Evolutionary conservation across 2,888 invertebrate genomes (phyloP).

Genomic region (Calliopum simillimum): DNA sequence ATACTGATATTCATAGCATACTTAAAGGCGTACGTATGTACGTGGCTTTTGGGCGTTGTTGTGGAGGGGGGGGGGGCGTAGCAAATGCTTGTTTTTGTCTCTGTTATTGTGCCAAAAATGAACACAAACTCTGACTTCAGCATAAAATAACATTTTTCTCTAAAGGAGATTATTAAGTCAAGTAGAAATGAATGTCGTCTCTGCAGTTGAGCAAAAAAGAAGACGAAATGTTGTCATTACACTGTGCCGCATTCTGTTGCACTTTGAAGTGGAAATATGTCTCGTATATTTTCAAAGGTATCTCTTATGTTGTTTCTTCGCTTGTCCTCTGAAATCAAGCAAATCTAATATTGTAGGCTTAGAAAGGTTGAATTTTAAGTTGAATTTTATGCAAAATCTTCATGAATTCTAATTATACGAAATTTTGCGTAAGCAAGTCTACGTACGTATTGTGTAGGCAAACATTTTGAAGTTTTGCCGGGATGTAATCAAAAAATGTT

Average conservation of each 20-base stretch:
- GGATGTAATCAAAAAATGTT: too few relatives aligned
- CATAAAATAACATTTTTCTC: conserved; percentile 35
- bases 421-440: conserved; percentile 22
- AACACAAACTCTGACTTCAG: conserved; percentile 1
- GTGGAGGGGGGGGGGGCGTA: too few relatives aligned
- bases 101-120: neutral
- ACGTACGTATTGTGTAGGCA: neutral
- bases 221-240: neutral
- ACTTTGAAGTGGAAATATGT: too few relatives aligned
- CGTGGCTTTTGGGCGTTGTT: too few relatives aligned
- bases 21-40: neutral
- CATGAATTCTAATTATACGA: conserved; percentile 39
- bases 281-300: too few relatives aligned
- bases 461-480: conserved; percentile 2
- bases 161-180: conserved; percentile 32
- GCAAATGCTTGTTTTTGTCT: neutral
- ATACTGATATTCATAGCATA: neutral
- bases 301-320: too few relatives aligned
- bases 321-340: too few relatives aligned
- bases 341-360: too few relatives aligned
- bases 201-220: conserved; percentile 3
- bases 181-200: conserved; percentile 20
- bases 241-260: too few relatives aligned
- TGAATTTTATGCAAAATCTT: conserved; percentile 37
- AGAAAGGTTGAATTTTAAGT: neutral